Evolutionary conservation across 2,888 invertebrate species (phyloP).

Genomic region (Volucella inanis): DNA sequence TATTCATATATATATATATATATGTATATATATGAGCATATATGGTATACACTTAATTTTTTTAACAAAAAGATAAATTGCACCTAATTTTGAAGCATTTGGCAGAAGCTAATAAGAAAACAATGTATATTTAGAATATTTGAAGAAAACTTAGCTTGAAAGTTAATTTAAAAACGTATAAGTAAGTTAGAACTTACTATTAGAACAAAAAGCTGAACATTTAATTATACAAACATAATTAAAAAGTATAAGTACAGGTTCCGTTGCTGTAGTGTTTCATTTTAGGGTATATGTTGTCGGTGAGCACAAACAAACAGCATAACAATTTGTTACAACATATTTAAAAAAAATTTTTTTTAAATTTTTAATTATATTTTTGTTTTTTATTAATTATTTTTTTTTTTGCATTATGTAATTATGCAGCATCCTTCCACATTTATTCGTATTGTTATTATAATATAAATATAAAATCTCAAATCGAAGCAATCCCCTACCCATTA

Average conservation of each 20-base stretch:
- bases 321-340: background rate
- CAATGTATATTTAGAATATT: too few species aligned
- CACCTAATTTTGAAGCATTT: too few species aligned
- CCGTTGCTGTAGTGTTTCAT: conserved; percentile 25
- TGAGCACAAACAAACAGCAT: conserved; percentile 55
- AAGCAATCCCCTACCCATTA: conserved; percentile 45
- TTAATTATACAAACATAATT: background rate
- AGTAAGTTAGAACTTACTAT: background rate
- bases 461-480: conserved; percentile 34
- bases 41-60: too few species aligned
- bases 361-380: too few species aligned
- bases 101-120: too few species aligned
- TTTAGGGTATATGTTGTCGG: conserved; percentile 57
- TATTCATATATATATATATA: too few species aligned
- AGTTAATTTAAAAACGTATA: background rate
- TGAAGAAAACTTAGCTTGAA: too few species aligned
- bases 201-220: background rate
- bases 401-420: background rate
- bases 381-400: background rate
- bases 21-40: too few species aligned
- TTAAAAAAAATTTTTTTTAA: too few species aligned
- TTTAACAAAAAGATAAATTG: too few species aligned
- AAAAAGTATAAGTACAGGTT: conserved; percentile 8
- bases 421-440: conserved; percentile 29
- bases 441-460: conserved; percentile 30